These are phyloP conservation scores for Suillia variegata DNA, from an alignment of 2,888 invertebrate species.

Conservation along the genomic window DNA sequence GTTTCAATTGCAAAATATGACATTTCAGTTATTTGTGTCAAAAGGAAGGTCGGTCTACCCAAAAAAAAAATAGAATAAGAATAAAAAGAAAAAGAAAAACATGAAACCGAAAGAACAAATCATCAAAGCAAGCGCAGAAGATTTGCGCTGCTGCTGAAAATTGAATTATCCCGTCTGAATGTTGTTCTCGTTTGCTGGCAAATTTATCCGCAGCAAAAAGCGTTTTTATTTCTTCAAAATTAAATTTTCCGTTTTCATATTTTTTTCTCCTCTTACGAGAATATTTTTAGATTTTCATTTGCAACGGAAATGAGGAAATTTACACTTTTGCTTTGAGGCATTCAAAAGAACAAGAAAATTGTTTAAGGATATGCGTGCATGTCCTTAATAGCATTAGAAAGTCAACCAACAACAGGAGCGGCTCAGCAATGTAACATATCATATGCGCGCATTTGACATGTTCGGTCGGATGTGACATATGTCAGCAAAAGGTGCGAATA, in stretches of 20 bases:
- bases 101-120: constrained; percentile 24
- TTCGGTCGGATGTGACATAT: neutral
- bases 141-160: constrained; percentile 31
- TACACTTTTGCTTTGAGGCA: constrained; percentile 20
- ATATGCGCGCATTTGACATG: constrained; percentile 5
- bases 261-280: too few relatives aligned
- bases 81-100: neutral
- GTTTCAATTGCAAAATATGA: constrained; percentile 28
- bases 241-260: constrained; percentile 23
- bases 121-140: constrained; percentile 36
- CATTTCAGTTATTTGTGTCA: constrained; percentile 12
- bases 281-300: too few relatives aligned
- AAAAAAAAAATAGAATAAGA: neutral
- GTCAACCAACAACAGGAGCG: constrained; percentile 19
- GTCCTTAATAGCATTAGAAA: constrained; percentile 18
- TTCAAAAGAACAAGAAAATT: too few relatives aligned
- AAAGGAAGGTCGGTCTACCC: neutral
- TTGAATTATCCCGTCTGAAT: constrained; percentile 38
- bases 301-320: constrained; percentile 14
- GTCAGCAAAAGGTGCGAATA: constrained; percentile 6
- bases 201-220: constrained; percentile 29
- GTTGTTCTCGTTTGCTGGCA: constrained; percentile 23
- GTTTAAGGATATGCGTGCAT: constrained; percentile 9
- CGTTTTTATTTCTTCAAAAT: constrained; percentile 25
- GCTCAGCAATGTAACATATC: constrained; percentile 7